Evolutionary conservation across 37 sponge, comb jelly and placozoan genomes (phyloP), one percentile per base, ranked within the genome.

Genomic region (Tethya wilhelma): DNA sequence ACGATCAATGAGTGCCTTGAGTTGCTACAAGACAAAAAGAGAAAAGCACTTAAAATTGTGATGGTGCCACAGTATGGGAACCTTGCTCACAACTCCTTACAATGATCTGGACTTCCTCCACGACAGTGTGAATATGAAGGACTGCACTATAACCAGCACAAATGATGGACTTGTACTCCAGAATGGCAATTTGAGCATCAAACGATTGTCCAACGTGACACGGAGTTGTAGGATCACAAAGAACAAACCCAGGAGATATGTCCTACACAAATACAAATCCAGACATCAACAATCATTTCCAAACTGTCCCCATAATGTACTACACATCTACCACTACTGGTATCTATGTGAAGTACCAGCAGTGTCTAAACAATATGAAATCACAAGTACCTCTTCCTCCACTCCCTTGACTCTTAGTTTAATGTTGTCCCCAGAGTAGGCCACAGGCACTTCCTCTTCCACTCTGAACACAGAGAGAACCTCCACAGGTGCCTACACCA

Each of bases 71-170:
- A n/a, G n/a, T n/a, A n/a, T n/a, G n/a, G n/a, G 59, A 28, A 58
- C 59, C 59, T 58, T 28, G 26, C 59, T 9, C 59, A 58, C 4
- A 58, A 9, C 59, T n/a, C n/a, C 74, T 64, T 70, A 97, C 99
- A 82, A 62, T 72, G 23, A 98, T 82, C 60, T 95, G 87, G 12
- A 98, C 99, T 67, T 98, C 99, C 68, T 91, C 96, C 39, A 96
- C 96, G 14, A 82, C 81, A 29, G 90, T 71, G 81, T 98, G 96
- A 8, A 98, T 85, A 64, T 98, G 99, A 41, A 98, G 72, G 17
- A 96, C 92, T 28, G 94, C 94, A 82, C 78, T 88, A 58, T 93
- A 96, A 56, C 97, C 97, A 59, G 97, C 97, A 74, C 95, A 96
- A 34, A 96, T 96, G 75, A 96, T 96, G 71, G 84, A 86, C 81